Evolutionary conservation across 2,888 invertebrate species (phyloP).

Genomic region (Brachyopa scutellaris): DNA sequence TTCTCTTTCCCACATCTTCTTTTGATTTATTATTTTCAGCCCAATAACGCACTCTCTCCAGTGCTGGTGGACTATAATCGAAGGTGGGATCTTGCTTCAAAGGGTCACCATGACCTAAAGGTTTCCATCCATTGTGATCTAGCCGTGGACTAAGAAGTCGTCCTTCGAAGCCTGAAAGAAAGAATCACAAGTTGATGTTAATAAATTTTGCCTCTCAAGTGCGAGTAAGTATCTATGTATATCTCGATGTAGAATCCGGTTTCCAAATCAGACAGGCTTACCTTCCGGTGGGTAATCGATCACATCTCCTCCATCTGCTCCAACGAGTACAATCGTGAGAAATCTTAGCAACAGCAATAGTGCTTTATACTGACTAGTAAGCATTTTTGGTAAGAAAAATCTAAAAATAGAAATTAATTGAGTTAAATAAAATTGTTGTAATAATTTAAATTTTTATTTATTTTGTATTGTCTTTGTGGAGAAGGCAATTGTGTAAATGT

Average conservation of each 20-base stretch:
- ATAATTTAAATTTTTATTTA: no score
- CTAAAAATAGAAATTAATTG: conserved; percentile 20
- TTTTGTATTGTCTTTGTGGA: no score
- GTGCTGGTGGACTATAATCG: conserved; percentile 91
- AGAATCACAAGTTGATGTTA: no score
- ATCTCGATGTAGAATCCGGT: no score
- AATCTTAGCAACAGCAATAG: conserved; percentile 43
- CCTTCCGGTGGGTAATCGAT: conserved; percentile 37
- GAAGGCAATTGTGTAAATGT: no score
- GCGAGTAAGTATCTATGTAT: no score
- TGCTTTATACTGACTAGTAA: conserved; percentile 33
- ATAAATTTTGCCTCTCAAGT: no score
- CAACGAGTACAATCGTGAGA: conserved; percentile 27
- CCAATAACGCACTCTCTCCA: conserved; percentile 92
- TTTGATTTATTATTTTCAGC: conserved; percentile 83
- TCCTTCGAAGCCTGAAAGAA: conserved; percentile 61
- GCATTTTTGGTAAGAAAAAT: conserved; percentile 36
- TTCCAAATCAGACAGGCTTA: no score
- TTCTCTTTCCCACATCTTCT: conserved; percentile 74
- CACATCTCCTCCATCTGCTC: conserved; percentile 37
- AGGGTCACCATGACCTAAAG: conserved; percentile 91
- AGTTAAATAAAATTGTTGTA: not conserved
- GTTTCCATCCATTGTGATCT: conserved; percentile 93
- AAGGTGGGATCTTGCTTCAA: conserved; percentile 92
- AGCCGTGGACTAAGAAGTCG: conserved; percentile 87